A percentile compares a stretch with the other conserved stretches of the same genome.
These are phyloP conservation scores for Monoplex corrugatus DNA, from an alignment of 2,888 invertebrate species.

Conservation along the genomic window DNA sequence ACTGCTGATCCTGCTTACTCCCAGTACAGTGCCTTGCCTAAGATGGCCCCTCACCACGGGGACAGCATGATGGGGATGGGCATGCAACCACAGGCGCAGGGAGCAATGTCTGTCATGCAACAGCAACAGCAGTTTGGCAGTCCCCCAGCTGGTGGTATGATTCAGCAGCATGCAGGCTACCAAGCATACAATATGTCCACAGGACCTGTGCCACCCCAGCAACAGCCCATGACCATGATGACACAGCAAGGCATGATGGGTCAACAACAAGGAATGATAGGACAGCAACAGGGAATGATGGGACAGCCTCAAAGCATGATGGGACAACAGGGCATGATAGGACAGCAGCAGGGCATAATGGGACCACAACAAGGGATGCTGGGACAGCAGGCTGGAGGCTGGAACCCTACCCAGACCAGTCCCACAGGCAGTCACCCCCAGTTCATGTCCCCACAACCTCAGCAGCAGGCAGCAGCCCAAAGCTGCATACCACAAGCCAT, in stretches of 20 bases:
- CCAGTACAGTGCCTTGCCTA: slow-evolving; percentile 57
- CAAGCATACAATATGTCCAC: slow-evolving; percentile 48
- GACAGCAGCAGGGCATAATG: slow-evolving; percentile 55
- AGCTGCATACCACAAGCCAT: slow-evolving; percentile 56
- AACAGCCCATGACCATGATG: slow-evolving; percentile 63
- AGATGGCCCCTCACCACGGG: slow-evolving; percentile 56
- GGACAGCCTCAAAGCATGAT: slow-evolving; percentile 63
- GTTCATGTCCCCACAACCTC: slow-evolving; percentile 60
- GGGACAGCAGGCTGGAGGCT: slow-evolving; percentile 55
- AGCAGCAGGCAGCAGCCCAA: slow-evolving; percentile 29
- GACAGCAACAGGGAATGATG: slow-evolving; percentile 60
- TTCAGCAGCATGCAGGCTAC: slow-evolving; percentile 58
- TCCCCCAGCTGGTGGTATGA: slow-evolving; percentile 63
- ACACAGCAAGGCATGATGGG: slow-evolving; percentile 27
- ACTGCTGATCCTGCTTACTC: slow-evolving; percentile 51
- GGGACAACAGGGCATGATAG: slow-evolving; percentile 39
- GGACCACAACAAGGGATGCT: slow-evolving; percentile 61
- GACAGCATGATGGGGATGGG: slow-evolving; percentile 53
- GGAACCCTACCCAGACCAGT: slow-evolving; percentile 65
- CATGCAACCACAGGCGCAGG: slow-evolving; percentile 52
- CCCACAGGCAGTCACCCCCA: slow-evolving; percentile 58
- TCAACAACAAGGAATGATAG: slow-evolving; percentile 52
- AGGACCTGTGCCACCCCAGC: slow-evolving; percentile 61
- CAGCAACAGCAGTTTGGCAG: slow-evolving; percentile 69
- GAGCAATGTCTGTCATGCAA: slow-evolving; percentile 56